phyloP scores from a whole-genome alignment of 1,140 invertebrate genomes.

The Drepana arcuata region DNA sequence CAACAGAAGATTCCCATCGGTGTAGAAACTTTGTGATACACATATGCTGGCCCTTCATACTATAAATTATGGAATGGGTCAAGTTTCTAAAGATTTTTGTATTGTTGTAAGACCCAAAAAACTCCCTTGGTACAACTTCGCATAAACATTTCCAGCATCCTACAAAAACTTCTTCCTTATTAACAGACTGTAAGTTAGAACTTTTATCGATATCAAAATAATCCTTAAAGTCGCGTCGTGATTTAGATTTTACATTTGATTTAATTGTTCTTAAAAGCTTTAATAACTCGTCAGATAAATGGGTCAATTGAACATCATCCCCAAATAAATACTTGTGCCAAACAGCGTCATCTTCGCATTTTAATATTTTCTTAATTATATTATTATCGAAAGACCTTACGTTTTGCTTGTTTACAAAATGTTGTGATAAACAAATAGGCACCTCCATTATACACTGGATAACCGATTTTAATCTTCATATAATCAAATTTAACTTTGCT shows the following conservation, averaged over 20 bases:
- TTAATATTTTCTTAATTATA: conserved; percentile 37
- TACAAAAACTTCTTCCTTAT: conserved; percentile 32
- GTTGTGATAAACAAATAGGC: conserved; percentile 39
- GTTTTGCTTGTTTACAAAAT: conserved; percentile 58
- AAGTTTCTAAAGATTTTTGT: conserved; percentile 47
- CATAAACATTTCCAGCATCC: conserved; percentile 24
- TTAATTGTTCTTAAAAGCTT: conserved; percentile 24
- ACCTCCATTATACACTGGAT: too few relatives aligned
- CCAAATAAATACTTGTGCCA: conserved; percentile 22
- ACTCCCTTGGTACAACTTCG: conserved; percentile 39
- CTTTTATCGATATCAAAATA: conserved; percentile 21
- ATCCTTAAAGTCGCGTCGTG: conserved; percentile 41
- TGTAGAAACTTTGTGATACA: conserved; percentile 22
- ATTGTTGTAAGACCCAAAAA: conserved; percentile 49
- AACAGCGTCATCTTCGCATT: conserved; percentile 27
- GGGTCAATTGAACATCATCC: conserved; percentile 11
- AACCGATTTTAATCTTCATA: too few relatives aligned
- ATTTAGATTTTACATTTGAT: conserved; percentile 30
- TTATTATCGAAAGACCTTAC: conserved; percentile 44
- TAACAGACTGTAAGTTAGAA: conserved; percentile 16
- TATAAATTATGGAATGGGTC: conserved; percentile 35
- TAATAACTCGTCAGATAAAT: conserved; percentile 20
- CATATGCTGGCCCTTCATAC: conserved; percentile 55
- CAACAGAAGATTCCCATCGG: conserved; percentile 42
- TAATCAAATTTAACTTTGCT: too few relatives aligned